A percentile compares a stretch with the other conserved stretches of the same genome.
phyloP scores from a whole-genome alignment of 2,888 invertebrate species.

The Nycteola revayana region DNA sequence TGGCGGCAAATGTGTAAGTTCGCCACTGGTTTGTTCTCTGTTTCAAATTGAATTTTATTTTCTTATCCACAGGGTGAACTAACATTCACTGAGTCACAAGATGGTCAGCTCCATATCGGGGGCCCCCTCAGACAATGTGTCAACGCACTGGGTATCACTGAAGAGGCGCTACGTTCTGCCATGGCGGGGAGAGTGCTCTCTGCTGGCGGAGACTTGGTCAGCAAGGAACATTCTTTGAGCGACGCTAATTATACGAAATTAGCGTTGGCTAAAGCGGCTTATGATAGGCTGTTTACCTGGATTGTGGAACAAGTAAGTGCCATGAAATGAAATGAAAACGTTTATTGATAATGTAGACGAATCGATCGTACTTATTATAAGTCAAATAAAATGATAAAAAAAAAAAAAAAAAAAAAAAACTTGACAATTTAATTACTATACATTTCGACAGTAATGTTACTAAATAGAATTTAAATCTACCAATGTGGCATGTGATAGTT shows the following conservation, averaged over 20 bases:
- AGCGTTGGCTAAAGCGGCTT: slow-evolving; percentile 97
- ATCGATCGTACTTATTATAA: no score
- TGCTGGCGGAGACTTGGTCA: slow-evolving; percentile 87
- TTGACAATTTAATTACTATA: no score
- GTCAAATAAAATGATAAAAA: no score
- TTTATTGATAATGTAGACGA: no score
- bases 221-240: slow-evolving; percentile 92
- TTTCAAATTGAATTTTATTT: no score
- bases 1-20: no score
- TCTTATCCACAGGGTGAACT: slow-evolving; percentile 80
- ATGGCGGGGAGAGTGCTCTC: slow-evolving; percentile 95
- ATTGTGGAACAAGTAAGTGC: slow-evolving; percentile 86
- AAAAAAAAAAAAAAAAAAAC: no score
- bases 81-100: slow-evolving; percentile 81
- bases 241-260: slow-evolving; percentile 95
- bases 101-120: slow-evolving; percentile 81
- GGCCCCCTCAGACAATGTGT: slow-evolving; percentile 75
- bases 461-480: no score
- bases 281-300: slow-evolving; percentile 97
- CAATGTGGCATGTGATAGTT: no score
- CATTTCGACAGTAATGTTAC: no score
- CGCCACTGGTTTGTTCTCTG: no score
- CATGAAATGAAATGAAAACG: no score
- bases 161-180: slow-evolving; percentile 86
- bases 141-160: slow-evolving; percentile 81